phyloP scores from a whole-genome alignment of 2,797 vertebrate species.

The Iguana delicatissima region DNA sequence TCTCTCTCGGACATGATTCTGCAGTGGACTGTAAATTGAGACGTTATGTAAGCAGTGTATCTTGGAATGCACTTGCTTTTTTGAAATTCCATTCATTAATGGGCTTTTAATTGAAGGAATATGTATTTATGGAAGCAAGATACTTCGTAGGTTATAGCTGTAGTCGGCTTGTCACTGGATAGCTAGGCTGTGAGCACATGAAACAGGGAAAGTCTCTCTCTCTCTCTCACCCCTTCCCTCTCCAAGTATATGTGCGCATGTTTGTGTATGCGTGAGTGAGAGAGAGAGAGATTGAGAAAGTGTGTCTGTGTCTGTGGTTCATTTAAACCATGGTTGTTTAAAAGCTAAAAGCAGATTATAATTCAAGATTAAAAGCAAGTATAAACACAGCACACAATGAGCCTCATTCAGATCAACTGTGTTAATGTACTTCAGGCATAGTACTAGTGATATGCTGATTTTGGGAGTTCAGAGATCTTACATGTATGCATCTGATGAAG shows the following conservation, averaged over 20 bases:
- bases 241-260: neutral
- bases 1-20: neutral
- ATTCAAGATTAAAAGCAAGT: conserved; percentile 43
- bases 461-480: neutral
- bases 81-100: conserved; percentile 49
- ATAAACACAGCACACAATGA: neutral
- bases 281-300: too few species aligned
- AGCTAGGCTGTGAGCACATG: conserved; percentile 49
- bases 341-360: neutral
- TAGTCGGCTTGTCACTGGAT: conserved; percentile 26
- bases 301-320: neutral
- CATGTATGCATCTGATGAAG: too few species aligned
- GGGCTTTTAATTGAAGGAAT: conserved; percentile 48
- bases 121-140: conserved; percentile 28
- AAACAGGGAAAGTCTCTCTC: conserved; percentile 25
- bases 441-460: neutral
- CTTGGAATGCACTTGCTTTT: conserved; percentile 24
- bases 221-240: too few species aligned
- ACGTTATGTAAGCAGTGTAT: conserved; percentile 6
- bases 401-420: neutral
- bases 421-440: neutral
- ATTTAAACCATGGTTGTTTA: neutral
- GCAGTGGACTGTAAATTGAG: conserved; percentile 33
- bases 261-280: neutral
- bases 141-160: conserved; percentile 50